These are phyloP conservation scores for Amiota mariae DNA, from an alignment of 2,888 invertebrate species.

Conservation along the genomic window DNA sequence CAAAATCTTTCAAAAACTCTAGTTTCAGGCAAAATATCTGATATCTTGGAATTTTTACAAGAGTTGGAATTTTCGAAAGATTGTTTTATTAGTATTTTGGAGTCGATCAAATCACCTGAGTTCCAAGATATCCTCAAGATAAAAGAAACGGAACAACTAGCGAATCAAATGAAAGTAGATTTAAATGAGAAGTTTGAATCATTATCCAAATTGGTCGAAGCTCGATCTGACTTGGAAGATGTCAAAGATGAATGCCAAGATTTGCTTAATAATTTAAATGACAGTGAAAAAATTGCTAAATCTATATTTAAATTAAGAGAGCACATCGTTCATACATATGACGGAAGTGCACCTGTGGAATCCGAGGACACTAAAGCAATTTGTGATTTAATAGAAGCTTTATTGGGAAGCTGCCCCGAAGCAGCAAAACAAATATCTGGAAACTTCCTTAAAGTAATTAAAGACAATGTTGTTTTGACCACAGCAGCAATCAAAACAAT, in stretches of 20 bases:
- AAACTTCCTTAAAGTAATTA: constrained; percentile 47
- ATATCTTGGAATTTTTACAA: constrained; percentile 50
- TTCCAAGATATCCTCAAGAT: constrained; percentile 24
- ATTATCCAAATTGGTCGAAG: neutral
- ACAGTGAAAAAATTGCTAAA: constrained; percentile 50
- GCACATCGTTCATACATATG: constrained; percentile 69
- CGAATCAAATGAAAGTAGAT: constrained; percentile 10
- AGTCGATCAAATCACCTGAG: constrained; percentile 33
- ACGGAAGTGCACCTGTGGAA: constrained; percentile 51
- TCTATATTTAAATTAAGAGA: constrained; percentile 63
- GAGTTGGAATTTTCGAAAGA: constrained; percentile 52
- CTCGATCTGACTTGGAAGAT: constrained; percentile 31
- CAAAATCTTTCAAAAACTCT: constrained; percentile 26
- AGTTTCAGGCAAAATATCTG: constrained; percentile 28
- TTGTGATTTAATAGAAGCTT: constrained; percentile 47
- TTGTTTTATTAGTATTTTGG: constrained; percentile 38
- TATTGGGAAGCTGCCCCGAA: constrained; percentile 45
- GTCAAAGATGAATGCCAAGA: constrained; percentile 29
- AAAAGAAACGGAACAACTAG: constrained; percentile 21
- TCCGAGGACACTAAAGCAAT: constrained; percentile 37
- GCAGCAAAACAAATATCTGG: constrained; percentile 41
- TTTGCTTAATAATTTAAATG: constrained; percentile 43
- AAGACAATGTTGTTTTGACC: constrained; percentile 44
- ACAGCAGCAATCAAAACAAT: constrained; percentile 43
- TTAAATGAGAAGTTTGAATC: constrained; percentile 37